Percentiles rank a stretch among this genome's conserved stretches.
Conservation (phyloP, 2,888 invertebrate species). For the Meteorus colon region DNA sequence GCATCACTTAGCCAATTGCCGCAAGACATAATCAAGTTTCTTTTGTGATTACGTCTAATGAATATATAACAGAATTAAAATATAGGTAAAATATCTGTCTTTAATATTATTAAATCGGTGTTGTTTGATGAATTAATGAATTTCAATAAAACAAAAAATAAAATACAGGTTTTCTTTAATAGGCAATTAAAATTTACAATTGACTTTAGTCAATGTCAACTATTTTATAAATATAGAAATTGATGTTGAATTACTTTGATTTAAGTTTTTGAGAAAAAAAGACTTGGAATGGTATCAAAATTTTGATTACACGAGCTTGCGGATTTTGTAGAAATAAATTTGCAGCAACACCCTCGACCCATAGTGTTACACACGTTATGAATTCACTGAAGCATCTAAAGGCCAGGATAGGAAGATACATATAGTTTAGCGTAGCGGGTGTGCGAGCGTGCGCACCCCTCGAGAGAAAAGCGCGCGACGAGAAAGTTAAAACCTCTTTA, state of each 20-base stretch:
- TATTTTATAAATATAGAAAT: too few relatives aligned
- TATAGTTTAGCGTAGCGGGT: neutral
- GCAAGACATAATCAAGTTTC: constrained; percentile 1
- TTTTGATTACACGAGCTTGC: neutral
- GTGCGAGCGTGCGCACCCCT: neutral
- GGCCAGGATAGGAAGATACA: neutral
- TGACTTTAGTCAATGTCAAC: too few relatives aligned
- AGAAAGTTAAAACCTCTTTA: constrained; percentile 37
- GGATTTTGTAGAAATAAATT: neutral
- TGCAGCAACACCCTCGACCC: neutral
- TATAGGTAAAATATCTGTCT: too few relatives aligned
- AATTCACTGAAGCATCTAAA: constrained; percentile 27
- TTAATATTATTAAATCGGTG: too few relatives aligned
- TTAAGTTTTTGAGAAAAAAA: too few relatives aligned
- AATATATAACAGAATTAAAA: neutral
- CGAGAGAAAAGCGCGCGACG: constrained; percentile 34
- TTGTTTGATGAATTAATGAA: too few relatives aligned
- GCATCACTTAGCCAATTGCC: neutral
- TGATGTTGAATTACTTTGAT: too few relatives aligned
- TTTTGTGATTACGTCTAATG: neutral
- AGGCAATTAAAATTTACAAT: too few relatives aligned
- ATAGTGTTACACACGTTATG: constrained; percentile 1
- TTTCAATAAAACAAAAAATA: too few relatives aligned
- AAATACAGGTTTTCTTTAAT: too few relatives aligned
- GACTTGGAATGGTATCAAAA: neutral